These are phyloP conservation scores for Leptobrachium leishanense DNA, from an alignment of 2,113 vertebrate genomes.

Conservation along the genomic window DNA sequence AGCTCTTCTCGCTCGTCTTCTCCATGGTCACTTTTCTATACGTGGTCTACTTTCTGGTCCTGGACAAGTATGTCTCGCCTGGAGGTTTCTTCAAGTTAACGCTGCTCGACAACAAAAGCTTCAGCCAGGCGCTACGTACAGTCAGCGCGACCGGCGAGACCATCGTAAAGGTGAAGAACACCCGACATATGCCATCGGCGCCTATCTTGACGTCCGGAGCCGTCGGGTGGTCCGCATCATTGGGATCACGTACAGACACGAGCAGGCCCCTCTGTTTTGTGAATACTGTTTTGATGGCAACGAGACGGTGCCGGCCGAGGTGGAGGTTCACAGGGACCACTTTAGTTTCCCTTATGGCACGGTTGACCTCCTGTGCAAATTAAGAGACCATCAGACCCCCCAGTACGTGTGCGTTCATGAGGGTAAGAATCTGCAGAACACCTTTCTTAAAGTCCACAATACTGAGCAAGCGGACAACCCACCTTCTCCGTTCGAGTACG, in stretches of 20 bases:
- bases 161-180: slow-evolving; percentile 22
- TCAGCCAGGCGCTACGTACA: neutral
- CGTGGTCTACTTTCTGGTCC: slow-evolving; percentile 20
- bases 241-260: slow-evolving; percentile 30
- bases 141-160: neutral
- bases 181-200: slow-evolving; percentile 20
- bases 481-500: neutral
- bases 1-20: slow-evolving; percentile 22
- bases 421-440: neutral
- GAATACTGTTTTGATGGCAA: slow-evolving; percentile 24
- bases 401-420: neutral
- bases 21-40: neutral
- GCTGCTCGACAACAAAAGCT: neutral
- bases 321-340: slow-evolving; percentile 41
- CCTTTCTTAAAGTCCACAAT: slow-evolving; percentile 2
- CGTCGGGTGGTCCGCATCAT: slow-evolving; percentile 17
- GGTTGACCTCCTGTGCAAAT: slow-evolving; percentile 32
- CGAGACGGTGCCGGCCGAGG: neutral
- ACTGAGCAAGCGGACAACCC: neutral
- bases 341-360: slow-evolving; percentile 47
- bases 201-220: slow-evolving; percentile 28
- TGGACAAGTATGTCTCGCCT: slow-evolving; percentile 16
- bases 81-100: neutral
- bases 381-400: neutral
- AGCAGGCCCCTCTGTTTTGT: slow-evolving; percentile 11